These are phyloP conservation scores for Chalcis sispes DNA, from an alignment of 2,888 invertebrate species.

Conservation along the genomic window DNA sequence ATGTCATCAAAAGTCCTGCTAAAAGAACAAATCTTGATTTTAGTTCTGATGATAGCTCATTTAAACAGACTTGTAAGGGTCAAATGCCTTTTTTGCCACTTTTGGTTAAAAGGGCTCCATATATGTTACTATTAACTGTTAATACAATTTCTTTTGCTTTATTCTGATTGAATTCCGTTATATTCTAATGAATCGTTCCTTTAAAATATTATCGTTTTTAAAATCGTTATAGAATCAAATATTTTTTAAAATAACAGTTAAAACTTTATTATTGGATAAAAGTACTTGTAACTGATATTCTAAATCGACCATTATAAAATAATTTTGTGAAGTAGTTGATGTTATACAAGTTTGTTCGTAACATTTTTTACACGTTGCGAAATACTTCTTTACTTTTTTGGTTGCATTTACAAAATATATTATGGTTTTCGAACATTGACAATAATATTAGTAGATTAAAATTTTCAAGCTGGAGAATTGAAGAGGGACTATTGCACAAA, in stretches of 20 bases:
- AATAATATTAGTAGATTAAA: conserved; percentile 11
- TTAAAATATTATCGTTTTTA: neutral
- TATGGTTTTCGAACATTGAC: neutral
- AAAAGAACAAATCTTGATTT: neutral
- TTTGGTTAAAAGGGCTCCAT: conserved; percentile 5
- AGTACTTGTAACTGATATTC: neutral
- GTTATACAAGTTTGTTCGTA: neutral
- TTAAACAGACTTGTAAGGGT: neutral
- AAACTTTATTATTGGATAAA: conserved; percentile 7
- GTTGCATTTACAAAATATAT: neutral
- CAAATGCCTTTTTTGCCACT: conserved; percentile 20
- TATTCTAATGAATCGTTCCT: neutral
- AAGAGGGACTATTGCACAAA: too few relatives aligned
- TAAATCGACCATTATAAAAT: conserved; percentile 11
- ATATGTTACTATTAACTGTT: conserved; percentile 11
- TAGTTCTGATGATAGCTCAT: neutral
- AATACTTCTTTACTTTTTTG: neutral
- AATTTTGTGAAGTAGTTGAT: conserved; percentile 10
- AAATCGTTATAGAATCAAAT: neutral
- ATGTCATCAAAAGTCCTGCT: neutral
- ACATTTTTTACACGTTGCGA: conserved; percentile 1
- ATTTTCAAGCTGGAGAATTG: too few relatives aligned
- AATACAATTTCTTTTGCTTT: neutral
- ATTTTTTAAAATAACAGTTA: neutral
- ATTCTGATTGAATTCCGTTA: neutral